These are phyloP conservation scores for Piaya cayana DNA, from an alignment of 2,113 vertebrate species.

Conservation along the genomic window DNA sequence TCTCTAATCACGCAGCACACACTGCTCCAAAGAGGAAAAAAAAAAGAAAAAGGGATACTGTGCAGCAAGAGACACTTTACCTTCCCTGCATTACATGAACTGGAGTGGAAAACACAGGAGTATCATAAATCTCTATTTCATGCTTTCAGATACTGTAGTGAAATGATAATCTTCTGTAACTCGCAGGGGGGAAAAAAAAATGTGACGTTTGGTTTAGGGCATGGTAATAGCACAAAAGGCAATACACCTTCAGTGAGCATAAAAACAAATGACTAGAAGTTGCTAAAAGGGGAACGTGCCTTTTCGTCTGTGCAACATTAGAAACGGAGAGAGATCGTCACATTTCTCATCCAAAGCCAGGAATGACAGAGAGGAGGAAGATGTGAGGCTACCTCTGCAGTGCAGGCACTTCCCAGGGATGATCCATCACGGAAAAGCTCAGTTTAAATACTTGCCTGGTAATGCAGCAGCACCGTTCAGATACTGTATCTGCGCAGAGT, in stretches of 20 bases:
- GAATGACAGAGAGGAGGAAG: not conserved
- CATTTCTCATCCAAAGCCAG: not conserved
- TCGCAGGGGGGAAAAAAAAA: not conserved
- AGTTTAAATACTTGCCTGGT: not conserved
- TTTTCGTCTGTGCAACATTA: slow-evolving; percentile 5
- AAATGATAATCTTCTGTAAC: slow-evolving; percentile 67
- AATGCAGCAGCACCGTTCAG: not conserved
- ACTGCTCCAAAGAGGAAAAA: slow-evolving; percentile 18
- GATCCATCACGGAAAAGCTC: not conserved
- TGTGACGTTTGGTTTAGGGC: slow-evolving; percentile 68
- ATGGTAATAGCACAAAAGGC: slow-evolving; percentile 7
- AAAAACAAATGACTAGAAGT: slow-evolving; percentile 67
- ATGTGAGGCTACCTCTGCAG: not conserved
- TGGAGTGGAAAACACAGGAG: slow-evolving; percentile 58
- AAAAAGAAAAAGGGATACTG: slow-evolving; percentile 25
- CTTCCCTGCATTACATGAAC: slow-evolving; percentile 57
- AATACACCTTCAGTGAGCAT: slow-evolving; percentile 53
- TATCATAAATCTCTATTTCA: slow-evolving; percentile 68
- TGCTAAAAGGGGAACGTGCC: slow-evolving; percentile 55
- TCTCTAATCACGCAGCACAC: slow-evolving; percentile 67
- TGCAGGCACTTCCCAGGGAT: not conserved
- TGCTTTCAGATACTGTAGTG: slow-evolving; percentile 49
- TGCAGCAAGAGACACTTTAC: slow-evolving; percentile 61
- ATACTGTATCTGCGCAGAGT: not conserved
- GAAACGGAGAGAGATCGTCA: not conserved